phyloP scores from a whole-genome alignment of 2,113 vertebrate species.

The Plestiodon gilberti region DNA sequence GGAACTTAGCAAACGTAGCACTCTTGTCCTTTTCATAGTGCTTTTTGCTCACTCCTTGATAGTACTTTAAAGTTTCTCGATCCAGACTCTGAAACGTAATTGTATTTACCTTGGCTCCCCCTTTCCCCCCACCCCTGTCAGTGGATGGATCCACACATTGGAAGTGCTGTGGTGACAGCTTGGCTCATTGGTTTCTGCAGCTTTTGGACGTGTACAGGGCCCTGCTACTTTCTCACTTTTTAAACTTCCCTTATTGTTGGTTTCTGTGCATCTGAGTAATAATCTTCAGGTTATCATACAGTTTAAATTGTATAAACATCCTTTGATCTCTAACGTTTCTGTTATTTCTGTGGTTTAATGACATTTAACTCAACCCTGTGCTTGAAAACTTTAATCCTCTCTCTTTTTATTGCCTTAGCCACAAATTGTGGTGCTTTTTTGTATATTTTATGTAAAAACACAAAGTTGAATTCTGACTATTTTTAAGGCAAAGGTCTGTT shows the following conservation, averaged over 20 bases:
- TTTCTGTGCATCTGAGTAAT: constrained; percentile 66
- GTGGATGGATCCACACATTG: constrained; percentile 69
- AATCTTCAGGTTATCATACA: constrained; percentile 59
- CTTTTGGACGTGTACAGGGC: constrained; percentile 64
- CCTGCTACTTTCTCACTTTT: constrained; percentile 27
- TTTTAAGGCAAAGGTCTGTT: constrained; percentile 97
- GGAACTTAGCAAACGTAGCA: constrained; percentile 61
- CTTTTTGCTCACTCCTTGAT: neutral
- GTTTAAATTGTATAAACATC: constrained; percentile 61
- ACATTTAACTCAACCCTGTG: constrained; percentile 70
- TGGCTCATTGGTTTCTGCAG: constrained; percentile 36
- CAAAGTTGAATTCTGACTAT: constrained; percentile 96
- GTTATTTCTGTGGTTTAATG: constrained; percentile 60
- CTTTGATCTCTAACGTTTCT: constrained; percentile 58
- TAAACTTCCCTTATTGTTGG: constrained; percentile 37
- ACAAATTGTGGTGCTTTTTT: constrained; percentile 87
- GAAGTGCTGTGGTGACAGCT: constrained; percentile 61
- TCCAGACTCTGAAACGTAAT: constrained; percentile 37
- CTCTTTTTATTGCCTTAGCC: constrained; percentile 82
- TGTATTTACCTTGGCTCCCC: constrained; percentile 9
- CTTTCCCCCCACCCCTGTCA: neutral
- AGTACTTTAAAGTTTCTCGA: constrained; percentile 35
- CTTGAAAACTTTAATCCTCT: constrained; percentile 76
- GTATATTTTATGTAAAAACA: constrained; percentile 95
- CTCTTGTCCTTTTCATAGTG: constrained; percentile 37